These are phyloP conservation scores for Eurytoma californica DNA, from an alignment of 2,888 invertebrate species.

Conservation along the genomic window DNA sequence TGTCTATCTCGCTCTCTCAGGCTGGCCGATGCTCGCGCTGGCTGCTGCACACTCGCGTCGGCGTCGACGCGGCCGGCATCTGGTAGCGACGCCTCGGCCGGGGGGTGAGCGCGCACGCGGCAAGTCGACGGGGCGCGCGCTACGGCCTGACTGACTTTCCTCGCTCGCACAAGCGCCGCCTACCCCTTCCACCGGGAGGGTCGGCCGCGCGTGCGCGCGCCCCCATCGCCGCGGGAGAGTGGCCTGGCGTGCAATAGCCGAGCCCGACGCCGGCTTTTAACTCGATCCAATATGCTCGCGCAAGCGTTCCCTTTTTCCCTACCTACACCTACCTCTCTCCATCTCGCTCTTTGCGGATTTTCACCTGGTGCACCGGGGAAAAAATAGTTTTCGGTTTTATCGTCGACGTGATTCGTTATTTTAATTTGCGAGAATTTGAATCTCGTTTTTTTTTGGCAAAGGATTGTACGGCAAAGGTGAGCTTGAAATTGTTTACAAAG, in stretches of 20 bases:
- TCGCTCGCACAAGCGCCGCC: conserved; percentile 61
- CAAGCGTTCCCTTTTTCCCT: not conserved
- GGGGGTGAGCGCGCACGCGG: conserved; percentile 37
- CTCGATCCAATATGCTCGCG: conserved; percentile 22
- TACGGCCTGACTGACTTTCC: conserved; percentile 75
- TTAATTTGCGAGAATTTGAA: no score
- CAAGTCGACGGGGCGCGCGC: conserved; percentile 75
- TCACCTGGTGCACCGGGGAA: conserved; percentile 37
- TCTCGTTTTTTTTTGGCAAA: no score
- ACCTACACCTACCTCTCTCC: not conserved
- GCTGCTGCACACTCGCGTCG: not conserved
- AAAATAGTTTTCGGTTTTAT: no score
- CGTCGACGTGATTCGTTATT: no score
- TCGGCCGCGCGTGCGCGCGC: conserved; percentile 49
- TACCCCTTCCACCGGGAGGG: conserved; percentile 43
- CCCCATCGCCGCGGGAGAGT: not conserved
- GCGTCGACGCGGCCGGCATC: not conserved
- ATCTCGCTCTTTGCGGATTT: not conserved
- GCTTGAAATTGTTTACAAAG: no score
- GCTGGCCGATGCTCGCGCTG: not conserved
- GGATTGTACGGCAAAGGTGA: no score
- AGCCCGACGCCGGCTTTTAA: conserved; percentile 37
- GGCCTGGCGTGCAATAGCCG: conserved; percentile 62
- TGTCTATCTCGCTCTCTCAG: not conserved
- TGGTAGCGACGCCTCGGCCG: not conserved